Conservation (phyloP, 2,888 invertebrate genomes). For the Meteorus colon region DNA sequence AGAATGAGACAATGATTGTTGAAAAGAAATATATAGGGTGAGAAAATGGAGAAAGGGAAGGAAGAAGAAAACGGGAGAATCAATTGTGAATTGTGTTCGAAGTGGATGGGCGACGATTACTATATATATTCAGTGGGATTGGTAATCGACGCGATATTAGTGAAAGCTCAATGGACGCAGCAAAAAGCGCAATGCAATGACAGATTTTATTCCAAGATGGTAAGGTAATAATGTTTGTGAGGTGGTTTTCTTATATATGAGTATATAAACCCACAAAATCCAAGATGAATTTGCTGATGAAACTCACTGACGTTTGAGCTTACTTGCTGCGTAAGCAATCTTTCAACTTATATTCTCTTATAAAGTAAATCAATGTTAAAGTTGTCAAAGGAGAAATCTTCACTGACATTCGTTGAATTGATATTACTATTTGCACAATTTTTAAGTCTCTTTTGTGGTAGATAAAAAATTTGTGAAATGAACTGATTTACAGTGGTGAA, state of each 20-base stretch:
- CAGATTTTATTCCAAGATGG: background rate
- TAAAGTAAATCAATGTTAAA: background rate
- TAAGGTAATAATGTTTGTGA: slow-evolving; percentile 54
- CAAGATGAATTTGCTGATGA: background rate
- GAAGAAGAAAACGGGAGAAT: background rate
- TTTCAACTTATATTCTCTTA: background rate
- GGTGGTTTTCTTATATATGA: background rate
- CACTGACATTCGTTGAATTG: slow-evolving; percentile 56
- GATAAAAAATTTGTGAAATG: too few relatives aligned
- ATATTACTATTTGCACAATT: slow-evolving; percentile 49
- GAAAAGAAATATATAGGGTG: slow-evolving; percentile 1
- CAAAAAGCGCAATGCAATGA: slow-evolving; percentile 1
- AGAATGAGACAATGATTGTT: slow-evolving; percentile 13
- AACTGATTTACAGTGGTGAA: too few relatives aligned
- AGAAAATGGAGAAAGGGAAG: background rate
- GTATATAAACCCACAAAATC: background rate
- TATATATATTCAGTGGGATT: background rate
- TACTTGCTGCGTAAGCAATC: background rate
- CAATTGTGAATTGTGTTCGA: slow-evolving; percentile 12
- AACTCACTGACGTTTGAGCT: background rate
- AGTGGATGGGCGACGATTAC: slow-evolving; percentile 10
- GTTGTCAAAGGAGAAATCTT: slow-evolving; percentile 41
- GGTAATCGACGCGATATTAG: slow-evolving; percentile 9
- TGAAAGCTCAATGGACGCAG: background rate
- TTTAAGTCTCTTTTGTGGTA: too few relatives aligned